These are phyloP conservation scores for Sycobia sp. DNA, from an alignment of 1,140 invertebrate species.

Conservation along the genomic window DNA sequence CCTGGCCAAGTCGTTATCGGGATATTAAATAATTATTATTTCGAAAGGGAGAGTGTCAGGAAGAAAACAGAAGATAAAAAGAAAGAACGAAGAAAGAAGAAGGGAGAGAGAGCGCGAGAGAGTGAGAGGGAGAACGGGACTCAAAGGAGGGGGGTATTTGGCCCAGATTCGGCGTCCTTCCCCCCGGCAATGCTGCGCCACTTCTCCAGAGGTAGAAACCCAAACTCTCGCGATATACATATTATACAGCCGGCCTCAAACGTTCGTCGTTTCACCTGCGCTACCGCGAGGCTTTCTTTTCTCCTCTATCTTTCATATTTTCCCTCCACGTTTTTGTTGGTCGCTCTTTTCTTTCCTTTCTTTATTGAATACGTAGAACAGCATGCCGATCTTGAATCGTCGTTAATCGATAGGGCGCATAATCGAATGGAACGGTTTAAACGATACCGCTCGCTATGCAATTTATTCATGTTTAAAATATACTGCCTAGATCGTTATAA, in stretches of 20 bases:
- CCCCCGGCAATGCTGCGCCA: constrained; percentile 52
- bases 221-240: background rate
- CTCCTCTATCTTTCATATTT: constrained; percentile 6
- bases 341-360: background rate
- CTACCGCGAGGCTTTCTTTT: constrained; percentile 21
- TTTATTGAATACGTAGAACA: too few relatives aligned
- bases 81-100: constrained; percentile 11
- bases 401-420: background rate
- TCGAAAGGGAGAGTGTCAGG: constrained; percentile 52
- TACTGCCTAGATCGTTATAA: too few relatives aligned
- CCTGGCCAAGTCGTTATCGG: constrained; percentile 33
- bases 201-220: too few relatives aligned
- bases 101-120: too few relatives aligned
- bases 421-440: too few relatives aligned
- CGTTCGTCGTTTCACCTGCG: constrained; percentile 22
- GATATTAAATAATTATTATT: constrained; percentile 57
- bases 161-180: constrained; percentile 55
- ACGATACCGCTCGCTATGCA: too few relatives aligned
- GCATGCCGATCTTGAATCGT: too few relatives aligned
- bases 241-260: background rate
- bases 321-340: background rate
- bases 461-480: too few relatives aligned
- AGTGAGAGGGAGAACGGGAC: background rate
- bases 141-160: constrained; percentile 31
- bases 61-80: background rate